Evolutionary conservation across 1,140 invertebrate genomes (phyloP).

Genomic region (Drosophila eugracilis): DNA sequence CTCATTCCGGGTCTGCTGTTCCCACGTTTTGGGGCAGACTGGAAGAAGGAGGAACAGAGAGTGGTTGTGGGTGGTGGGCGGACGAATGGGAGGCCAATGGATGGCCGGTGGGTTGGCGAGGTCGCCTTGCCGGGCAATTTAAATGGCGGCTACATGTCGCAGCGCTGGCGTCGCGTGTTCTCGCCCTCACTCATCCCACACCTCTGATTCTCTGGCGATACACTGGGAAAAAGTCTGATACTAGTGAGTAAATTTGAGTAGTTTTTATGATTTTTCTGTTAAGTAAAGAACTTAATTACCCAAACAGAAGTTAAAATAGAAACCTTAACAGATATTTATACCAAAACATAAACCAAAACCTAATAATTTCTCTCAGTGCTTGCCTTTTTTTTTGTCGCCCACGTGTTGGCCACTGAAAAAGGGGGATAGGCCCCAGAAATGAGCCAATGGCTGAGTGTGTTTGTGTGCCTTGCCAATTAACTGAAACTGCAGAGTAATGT

Average conservation of each 20-base stretch:
- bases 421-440: conserved; percentile 3
- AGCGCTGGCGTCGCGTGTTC: conserved; percentile 65
- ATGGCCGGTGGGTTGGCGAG: conserved; percentile 33
- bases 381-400: conserved; percentile 42
- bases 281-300: too few relatives aligned
- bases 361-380: conserved; percentile 14
- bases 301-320: too few relatives aligned
- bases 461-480: conserved; percentile 74
- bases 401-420: conserved; percentile 44
- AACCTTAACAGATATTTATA: too few relatives aligned
- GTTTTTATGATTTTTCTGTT: too few relatives aligned
- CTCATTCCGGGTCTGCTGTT: conserved; percentile 61
- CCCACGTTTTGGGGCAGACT: conserved; percentile 1
- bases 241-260: background rate
- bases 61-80: background rate
- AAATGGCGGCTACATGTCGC: conserved; percentile 78
- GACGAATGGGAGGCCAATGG: too few relatives aligned
- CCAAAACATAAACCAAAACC: too few relatives aligned
- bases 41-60: too few relatives aligned
- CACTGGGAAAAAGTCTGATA: conserved; percentile 6
- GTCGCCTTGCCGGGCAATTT: conserved; percentile 70
- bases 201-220: conserved; percentile 1
- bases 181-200: conserved; percentile 24
- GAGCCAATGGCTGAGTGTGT: conserved; percentile 8
- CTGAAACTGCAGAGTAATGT: conserved; percentile 81